Evolutionary conservation across 2,797 vertebrate genomes (phyloP).

Genomic region (Pseudochirops cupreus): DNA sequence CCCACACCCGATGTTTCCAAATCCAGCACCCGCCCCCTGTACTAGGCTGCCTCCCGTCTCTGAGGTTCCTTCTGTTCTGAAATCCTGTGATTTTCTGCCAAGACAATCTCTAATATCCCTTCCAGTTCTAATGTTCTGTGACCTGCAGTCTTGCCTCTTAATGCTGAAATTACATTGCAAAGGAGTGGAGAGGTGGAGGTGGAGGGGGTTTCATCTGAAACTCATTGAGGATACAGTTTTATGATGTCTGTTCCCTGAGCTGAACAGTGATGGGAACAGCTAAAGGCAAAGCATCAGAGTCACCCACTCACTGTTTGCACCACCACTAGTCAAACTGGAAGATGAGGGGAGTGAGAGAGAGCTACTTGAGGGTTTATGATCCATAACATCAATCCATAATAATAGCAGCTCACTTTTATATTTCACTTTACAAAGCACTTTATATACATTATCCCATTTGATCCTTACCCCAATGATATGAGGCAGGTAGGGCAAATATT

Average conservation of each 20-base stretch:
- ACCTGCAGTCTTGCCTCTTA: conserved; percentile 12
- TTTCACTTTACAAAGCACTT: not conserved
- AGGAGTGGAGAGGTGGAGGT: not conserved
- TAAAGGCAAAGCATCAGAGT: not conserved
- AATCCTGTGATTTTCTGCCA: not conserved
- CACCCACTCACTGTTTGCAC: not conserved
- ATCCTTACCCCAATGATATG: not conserved
- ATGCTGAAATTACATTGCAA: not conserved
- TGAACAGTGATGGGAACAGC: not conserved
- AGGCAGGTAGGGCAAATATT: not conserved
- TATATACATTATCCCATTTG: not conserved
- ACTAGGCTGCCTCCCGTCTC: not conserved
- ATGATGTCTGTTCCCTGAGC: not conserved
- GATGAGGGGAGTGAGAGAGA: not conserved
- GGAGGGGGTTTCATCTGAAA: not conserved
- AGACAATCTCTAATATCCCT: not conserved
- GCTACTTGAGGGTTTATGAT: not conserved
- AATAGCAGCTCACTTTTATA: not conserved
- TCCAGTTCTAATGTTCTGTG: conserved; percentile 11
- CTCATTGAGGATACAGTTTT: not conserved
- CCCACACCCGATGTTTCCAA: not conserved
- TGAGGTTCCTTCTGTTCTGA: not conserved
- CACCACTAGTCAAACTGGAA: not conserved
- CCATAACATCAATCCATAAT: not conserved
- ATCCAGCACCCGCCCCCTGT: not conserved